Conservation (phyloP, 2,888 invertebrate genomes). For the Dione vanillae region DNA sequence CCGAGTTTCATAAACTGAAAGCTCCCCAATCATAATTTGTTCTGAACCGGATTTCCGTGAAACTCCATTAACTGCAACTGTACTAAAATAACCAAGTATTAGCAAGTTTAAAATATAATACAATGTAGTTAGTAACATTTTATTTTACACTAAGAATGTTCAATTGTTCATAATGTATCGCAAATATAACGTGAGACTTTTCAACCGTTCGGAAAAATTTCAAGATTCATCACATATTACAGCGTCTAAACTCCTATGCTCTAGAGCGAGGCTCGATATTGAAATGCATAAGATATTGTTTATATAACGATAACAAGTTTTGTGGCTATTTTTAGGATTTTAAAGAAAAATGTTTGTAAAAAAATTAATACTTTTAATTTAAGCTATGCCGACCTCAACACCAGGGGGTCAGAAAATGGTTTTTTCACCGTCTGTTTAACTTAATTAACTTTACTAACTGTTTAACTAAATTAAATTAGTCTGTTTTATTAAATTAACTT, state of each 20-base stretch:
- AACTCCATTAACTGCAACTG: background rate
- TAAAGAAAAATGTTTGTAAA: no score
- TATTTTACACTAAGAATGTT: conserved; percentile 10
- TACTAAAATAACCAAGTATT: background rate
- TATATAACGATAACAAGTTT: background rate
- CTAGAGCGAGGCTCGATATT: background rate
- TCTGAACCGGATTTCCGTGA: background rate
- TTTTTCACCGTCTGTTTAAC: no score
- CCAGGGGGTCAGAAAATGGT: no score
- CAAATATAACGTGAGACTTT: conserved; percentile 22
- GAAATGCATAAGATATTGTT: conserved; percentile 10
- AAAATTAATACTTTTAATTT: no score
- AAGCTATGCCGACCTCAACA: no score
- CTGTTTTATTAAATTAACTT: no score
- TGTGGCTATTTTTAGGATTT: background rate
- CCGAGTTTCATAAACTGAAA: conserved; percentile 46
- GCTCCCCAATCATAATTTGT: conserved; percentile 30
- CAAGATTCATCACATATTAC: conserved; percentile 12
- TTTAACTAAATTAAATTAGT: no score
- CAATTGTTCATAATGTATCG: background rate
- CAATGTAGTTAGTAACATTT: background rate
- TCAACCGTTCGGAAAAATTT: conserved; percentile 17
- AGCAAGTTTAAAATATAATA: background rate
- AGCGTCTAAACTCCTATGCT: conserved; percentile 14
- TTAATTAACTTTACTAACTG: no score